A percentile compares a stretch with the other conserved stretches of the same genome.
phyloP scores from a whole-genome alignment of 2,113 vertebrate genomes.

The Prunella himalayana region DNA sequence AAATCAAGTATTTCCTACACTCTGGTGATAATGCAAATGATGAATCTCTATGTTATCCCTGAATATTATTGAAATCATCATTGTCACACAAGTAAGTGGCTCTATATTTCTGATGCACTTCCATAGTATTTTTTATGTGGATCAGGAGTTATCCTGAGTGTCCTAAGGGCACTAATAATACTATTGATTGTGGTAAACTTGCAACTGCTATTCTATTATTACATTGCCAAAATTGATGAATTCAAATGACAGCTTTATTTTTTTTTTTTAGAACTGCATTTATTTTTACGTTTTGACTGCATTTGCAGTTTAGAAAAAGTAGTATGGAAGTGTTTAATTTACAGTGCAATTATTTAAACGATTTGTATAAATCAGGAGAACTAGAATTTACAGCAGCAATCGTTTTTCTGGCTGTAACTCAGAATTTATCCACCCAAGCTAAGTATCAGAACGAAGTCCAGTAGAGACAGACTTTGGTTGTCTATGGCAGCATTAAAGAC shows the following conservation, averaged over 20 bases:
- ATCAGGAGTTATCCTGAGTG: background rate
- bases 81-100: background rate
- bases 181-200: background rate
- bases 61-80: background rate
- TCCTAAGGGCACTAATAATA: background rate
- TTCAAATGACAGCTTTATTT: background rate
- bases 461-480: conserved; percentile 24
- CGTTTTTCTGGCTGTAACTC: background rate
- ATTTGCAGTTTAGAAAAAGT: background rate
- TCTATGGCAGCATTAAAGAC: conserved; percentile 41
- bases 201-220: background rate
- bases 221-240: background rate
- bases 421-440: background rate
- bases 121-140: background rate
- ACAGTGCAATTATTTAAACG: background rate
- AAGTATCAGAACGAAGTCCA: background rate
- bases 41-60: background rate
- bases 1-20: fast-evolving
- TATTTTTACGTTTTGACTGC: background rate
- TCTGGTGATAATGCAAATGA: background rate
- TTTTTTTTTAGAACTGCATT: background rate
- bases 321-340: background rate
- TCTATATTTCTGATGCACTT: background rate
- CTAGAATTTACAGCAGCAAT: background rate
- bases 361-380: background rate